Evolutionary conservation across 2,888 invertebrate genomes (phyloP).

Genomic region (Vanessa cardui): DNA sequence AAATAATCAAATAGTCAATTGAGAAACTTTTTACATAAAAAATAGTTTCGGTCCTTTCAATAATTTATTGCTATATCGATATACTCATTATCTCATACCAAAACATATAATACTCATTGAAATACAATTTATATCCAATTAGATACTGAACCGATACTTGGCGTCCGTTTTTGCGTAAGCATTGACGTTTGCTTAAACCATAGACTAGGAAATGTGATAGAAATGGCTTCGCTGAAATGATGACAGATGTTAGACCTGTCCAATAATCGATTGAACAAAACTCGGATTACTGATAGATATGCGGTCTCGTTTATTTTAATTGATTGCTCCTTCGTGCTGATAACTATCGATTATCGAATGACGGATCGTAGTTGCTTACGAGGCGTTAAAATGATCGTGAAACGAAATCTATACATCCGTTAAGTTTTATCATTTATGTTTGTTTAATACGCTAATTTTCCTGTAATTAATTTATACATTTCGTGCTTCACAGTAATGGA

Average conservation of each 20-base stretch:
- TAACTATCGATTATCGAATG: background rate
- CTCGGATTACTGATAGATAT: background rate
- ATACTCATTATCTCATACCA: constrained; percentile 20
- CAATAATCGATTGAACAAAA: background rate
- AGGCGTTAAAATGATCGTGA: background rate
- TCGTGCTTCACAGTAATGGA: too few relatives aligned
- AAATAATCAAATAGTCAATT: too few relatives aligned
- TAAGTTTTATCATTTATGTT: too few relatives aligned
- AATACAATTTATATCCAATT: constrained; percentile 44
- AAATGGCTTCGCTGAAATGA: background rate
- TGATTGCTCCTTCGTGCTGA: background rate
- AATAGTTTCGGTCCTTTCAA: background rate
- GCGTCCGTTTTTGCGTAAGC: constrained; percentile 42
- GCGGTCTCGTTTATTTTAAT: background rate
- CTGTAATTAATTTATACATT: too few relatives aligned
- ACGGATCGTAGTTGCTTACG: background rate
- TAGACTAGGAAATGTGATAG: background rate
- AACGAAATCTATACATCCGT: too few relatives aligned
- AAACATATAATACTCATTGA: constrained; percentile 30
- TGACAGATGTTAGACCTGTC: background rate
- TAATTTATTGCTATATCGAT: constrained; percentile 16
- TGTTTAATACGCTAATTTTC: too few relatives aligned
- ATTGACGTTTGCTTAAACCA: constrained; percentile 27
- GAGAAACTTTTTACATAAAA: background rate
- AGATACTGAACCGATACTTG: constrained; percentile 38